Percentiles rank a stretch among this genome's conserved stretches.
These are phyloP conservation scores for Nephrotoma appendiculata DNA, from an alignment of 2,888 invertebrate species.

Conservation along the genomic window DNA sequence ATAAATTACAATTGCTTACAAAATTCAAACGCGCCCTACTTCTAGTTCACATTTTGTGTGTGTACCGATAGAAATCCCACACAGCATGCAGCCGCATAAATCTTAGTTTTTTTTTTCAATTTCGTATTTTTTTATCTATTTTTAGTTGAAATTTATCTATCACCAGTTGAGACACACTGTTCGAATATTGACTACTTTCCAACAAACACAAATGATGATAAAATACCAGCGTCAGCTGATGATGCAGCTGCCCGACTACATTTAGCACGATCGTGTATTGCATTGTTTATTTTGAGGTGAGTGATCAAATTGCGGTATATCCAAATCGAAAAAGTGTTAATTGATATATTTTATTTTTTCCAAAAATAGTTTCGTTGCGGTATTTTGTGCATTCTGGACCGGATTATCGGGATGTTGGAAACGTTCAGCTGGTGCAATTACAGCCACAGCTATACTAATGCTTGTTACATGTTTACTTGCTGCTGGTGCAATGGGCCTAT, in stretches of 20 bases:
- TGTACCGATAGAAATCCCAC: not conserved
- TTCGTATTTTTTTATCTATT: conserved; percentile 16
- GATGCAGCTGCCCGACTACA: conserved; percentile 72
- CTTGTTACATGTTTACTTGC: conserved; percentile 60
- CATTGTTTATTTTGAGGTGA: conserved; percentile 66
- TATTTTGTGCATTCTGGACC: conserved; percentile 89
- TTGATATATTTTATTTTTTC: not conserved
- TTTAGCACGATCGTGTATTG: conserved; percentile 87
- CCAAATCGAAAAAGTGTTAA: conserved; percentile 1
- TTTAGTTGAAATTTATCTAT: conserved; percentile 74
- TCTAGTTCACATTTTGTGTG: not conserved
- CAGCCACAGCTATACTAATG: conserved; percentile 68
- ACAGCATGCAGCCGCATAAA: not conserved
- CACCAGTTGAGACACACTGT: conserved; percentile 89
- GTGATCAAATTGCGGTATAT: not conserved
- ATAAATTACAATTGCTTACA: not conserved
- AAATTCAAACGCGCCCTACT: not conserved
- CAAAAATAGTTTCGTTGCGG: conserved; percentile 58
- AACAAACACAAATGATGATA: conserved; percentile 27
- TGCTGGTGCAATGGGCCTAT: conserved; percentile 88
- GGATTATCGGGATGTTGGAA: conserved; percentile 96
- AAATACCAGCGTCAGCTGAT: conserved; percentile 22
- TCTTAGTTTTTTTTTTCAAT: not conserved
- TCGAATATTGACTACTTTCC: conserved; percentile 91
- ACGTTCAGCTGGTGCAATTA: conserved; percentile 83